Percentiles rank a stretch among this genome's conserved stretches.
phyloP scores from a whole-genome alignment of 2,797 vertebrate species.

The Acanthornis magna region DNA sequence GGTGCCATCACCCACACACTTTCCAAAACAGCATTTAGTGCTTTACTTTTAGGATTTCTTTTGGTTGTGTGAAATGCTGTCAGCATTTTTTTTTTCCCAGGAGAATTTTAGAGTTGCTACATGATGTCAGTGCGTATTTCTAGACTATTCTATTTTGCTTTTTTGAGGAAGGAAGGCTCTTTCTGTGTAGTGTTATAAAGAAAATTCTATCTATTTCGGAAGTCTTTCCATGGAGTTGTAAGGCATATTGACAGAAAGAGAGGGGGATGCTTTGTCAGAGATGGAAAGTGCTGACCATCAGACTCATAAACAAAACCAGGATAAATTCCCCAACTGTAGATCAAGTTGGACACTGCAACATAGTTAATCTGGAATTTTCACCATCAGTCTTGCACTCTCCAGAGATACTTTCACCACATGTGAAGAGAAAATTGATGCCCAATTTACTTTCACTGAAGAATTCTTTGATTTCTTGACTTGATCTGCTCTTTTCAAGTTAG shows the following conservation, averaged over 20 bases:
- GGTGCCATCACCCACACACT: conserved; percentile 38
- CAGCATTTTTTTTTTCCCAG: conserved; percentile 1
- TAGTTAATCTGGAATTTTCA: not conserved
- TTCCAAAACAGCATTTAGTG: conserved; percentile 42
- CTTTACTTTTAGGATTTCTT: conserved; percentile 37
- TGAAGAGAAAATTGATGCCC: not conserved
- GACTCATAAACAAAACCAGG: not conserved
- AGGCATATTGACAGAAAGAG: not conserved
- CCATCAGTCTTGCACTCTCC: not conserved
- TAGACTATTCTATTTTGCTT: not conserved
- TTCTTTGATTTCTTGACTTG: not conserved
- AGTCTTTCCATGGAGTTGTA: not conserved
- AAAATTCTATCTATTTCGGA: not conserved
- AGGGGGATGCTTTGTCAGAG: not conserved
- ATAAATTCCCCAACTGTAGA: not conserved
- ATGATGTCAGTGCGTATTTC: conserved; percentile 20
- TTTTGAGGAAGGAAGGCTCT: not conserved
- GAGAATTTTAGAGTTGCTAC: conserved; percentile 23
- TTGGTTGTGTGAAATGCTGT: conserved; percentile 41
- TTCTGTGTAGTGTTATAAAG: not conserved
- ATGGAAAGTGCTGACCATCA: not conserved
- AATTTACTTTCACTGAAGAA: not conserved
- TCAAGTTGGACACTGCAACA: not conserved
- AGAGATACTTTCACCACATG: not conserved
- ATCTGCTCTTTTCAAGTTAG: not conserved